Evolutionary conservation across 2,888 invertebrate genomes (phyloP), one percentile per base, ranked within the genome.

Genomic region (Ectemnius cavifrons): DNA sequence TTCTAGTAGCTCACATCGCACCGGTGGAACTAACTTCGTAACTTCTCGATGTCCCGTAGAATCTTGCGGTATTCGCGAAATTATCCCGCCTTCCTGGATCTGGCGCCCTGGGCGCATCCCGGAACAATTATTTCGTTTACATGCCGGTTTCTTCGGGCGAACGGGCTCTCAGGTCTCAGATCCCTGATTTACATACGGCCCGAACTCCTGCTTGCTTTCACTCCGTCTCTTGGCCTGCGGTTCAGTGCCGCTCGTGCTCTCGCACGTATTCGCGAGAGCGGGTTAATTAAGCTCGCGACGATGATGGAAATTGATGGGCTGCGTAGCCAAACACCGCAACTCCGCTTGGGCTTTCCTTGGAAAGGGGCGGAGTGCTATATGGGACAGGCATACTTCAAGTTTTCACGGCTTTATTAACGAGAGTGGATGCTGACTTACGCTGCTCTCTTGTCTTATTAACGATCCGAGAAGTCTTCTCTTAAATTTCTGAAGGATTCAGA

Each of bases 81-180:
- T 72, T 63, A 62, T 13, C 27, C 47, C 45, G 57, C 28, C 37
- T 20, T 64, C 45, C 57, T 20, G 57, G 5, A 6, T 37, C 37
- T 11, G 37, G 37, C 11, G 37, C 6, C 8, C 1, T 11, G 37
- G 52, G n/a, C 59, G 58, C 64, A 52, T 64, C 64, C 64, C 49
- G 27, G 14, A 2, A 46, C 60, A 28, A 72, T 72, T 74, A 72
- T 72, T 72, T 72, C 63, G 60, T 60, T 56, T 58, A 60, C 63
- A 68, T 60, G 59, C n/a, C 37, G 60, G 28, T 60, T 49, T 67
- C 45, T 57, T 49, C 16, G 20, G 49, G 67, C 23, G 20, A 67
- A 45, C 67, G 59, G 60, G 6, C 37, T 37, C 11, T 37, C 37
- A 37, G 37, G 37, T 11, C 37, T 37, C 37, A 56, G 37, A 37